Percentiles rank a stretch among this genome's conserved stretches.
phyloP scores from a whole-genome alignment of 1,140 invertebrate genomes.

The Tetramorium alpestre region DNA sequence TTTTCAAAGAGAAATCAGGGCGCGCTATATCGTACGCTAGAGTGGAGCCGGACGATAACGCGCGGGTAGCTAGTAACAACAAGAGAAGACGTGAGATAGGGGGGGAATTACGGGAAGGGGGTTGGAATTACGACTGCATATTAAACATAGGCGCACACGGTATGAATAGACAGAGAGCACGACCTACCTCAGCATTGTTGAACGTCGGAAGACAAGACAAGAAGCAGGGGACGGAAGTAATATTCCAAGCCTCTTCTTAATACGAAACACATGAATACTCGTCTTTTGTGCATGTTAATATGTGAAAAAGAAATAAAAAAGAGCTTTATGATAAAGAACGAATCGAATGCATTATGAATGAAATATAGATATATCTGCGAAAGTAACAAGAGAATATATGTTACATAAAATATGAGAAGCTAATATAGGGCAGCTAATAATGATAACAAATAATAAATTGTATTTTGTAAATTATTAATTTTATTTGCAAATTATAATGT shows the following conservation, averaged over 20 bases:
- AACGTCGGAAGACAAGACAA: conserved; percentile 16
- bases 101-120: not conserved
- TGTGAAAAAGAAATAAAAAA: not conserved
- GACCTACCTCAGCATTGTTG: conserved; percentile 39
- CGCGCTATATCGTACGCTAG: conserved; percentile 31
- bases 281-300: not conserved
- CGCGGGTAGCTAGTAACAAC: conserved; percentile 28
- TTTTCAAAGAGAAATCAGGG: conserved; percentile 54
- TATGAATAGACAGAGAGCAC: conserved; percentile 36
- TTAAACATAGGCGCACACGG: conserved; percentile 20
- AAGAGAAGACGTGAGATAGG: not conserved
- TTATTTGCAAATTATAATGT: not conserved
- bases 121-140: conserved; percentile 49
- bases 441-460: not conserved
- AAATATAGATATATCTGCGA: not conserved
- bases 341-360: not conserved
- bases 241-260: not conserved
- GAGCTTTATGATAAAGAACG: not conserved
- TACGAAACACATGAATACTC: conserved; percentile 17
- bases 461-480: not conserved
- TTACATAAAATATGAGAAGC: not conserved
- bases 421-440: not conserved
- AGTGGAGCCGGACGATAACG: conserved; percentile 52
- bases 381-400: not conserved
- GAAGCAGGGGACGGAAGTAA: conserved; percentile 7